Base-by-base conservation (phyloP, 2,888 invertebrate genomes). In the Mythimna ferrago region DNA sequence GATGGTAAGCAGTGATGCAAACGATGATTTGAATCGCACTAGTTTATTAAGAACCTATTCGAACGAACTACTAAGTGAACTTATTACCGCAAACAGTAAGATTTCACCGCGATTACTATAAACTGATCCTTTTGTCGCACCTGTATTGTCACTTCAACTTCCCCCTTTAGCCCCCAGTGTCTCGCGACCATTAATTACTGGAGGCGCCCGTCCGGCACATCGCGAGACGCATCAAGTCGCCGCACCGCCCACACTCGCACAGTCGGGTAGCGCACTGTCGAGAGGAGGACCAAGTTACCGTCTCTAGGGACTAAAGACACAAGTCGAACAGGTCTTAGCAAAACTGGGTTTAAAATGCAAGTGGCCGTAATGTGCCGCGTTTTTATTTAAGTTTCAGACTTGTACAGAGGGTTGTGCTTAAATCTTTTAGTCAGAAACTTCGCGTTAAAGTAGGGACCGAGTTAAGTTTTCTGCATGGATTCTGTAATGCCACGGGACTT, bases 131-230 rank as follows among this genome's bases (percentile, higher is more conserved):
- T 77, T 62, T 66, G 64, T n/a, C 41, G 2, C 11, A 32, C n/a
- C 21, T 77, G 7, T 26, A 54, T 53, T 19, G 61, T 57, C 7
- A 26, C 48, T 4, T 6, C 19, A 0, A 9, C n/a, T n/a, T 6
- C 32, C 76, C 62, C 21, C 9, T n/a, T 41, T 3, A 14, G 44
- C 11, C 26, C 53, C 54, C 16, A 21, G 58, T 65, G 35, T 38
- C 66, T 71, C 35, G 9, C 44, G 14, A 63, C 48, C 62, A 77
- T 81, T 81, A 32, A 81, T 78, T 71, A 78, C 57, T 6, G 6
- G 48, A 35, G 64, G 71, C 21, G 35, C 10, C 35, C 32, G 65
- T 48, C 69, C 57, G 32, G 57, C 56, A 77, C 70, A 62, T 60
- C 32, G 32, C 61, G 48, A 19, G 61, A 54, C 32, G 19, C 62